phyloP scores from a whole-genome alignment of 2,113 vertebrate genomes.

The Propithecus coquereli region DNA sequence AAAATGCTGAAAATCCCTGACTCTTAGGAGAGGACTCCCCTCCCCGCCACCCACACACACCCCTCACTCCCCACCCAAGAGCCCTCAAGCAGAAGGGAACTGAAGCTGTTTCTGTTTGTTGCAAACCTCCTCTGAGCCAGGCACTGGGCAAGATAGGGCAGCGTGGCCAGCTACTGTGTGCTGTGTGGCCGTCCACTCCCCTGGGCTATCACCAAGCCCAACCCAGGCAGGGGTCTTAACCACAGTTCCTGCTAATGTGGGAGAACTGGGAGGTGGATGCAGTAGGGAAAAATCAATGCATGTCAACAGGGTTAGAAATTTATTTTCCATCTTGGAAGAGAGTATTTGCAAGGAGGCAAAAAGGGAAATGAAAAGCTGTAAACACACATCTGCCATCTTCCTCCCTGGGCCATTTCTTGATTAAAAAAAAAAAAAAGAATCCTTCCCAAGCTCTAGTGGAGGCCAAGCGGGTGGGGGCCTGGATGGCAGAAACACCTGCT shows the following conservation, averaged over 20 bases:
- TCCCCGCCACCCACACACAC: background rate
- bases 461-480: background rate
- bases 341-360: constrained; percentile 47
- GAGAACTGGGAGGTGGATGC: background rate
- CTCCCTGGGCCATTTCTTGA: background rate
- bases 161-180: background rate
- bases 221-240: background rate
- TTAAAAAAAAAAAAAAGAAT: background rate
- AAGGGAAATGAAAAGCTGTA: constrained; percentile 61
- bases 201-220: background rate
- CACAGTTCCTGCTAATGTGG: background rate
- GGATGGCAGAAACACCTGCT: background rate
- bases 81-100: background rate
- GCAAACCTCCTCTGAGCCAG: background rate
- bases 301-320: constrained; percentile 66
- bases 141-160: background rate
- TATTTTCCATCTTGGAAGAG: constrained; percentile 63
- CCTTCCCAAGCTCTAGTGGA: background rate
- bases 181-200: background rate
- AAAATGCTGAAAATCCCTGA: background rate
- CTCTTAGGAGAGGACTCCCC: background rate
- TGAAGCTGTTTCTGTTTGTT: background rate
- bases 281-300: constrained; percentile 65
- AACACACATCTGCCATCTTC: constrained; percentile 13
- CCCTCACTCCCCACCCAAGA: background rate